A percentile compares a stretch with the other conserved stretches of the same genome.
These are phyloP conservation scores for Discoglossus pictus DNA, from an alignment of 2,797 vertebrate genomes.

Conservation along the genomic window DNA sequence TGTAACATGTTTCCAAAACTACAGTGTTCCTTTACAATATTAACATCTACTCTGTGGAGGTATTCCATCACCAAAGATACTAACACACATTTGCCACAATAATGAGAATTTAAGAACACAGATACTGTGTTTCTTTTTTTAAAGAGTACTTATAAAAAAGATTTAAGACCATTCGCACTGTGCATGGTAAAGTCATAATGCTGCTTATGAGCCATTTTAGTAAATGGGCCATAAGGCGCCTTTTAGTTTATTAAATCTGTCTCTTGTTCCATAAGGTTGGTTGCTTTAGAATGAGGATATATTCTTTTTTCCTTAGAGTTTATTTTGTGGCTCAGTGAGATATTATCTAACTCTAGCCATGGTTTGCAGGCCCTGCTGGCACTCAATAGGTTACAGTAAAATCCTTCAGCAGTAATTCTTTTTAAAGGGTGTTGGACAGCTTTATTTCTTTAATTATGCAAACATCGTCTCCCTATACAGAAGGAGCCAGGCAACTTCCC, in stretches of 20 bases:
- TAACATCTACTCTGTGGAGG: too few relatives aligned
- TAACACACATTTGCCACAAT: too few relatives aligned
- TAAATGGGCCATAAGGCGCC: too few relatives aligned
- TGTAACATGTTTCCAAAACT: too few relatives aligned
- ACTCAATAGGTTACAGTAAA: conserved; percentile 44
- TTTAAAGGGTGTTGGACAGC: conserved; percentile 48
- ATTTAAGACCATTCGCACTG: too few relatives aligned
- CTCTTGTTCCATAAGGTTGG: conserved; percentile 12
- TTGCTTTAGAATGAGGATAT: conserved; percentile 3
- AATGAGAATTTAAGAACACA: too few relatives aligned
- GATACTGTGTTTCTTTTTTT: too few relatives aligned
- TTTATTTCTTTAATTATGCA: conserved; percentile 54
- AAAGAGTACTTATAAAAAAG: too few relatives aligned
- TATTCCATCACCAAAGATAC: too few relatives aligned
- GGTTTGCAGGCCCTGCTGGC: conserved; percentile 33
- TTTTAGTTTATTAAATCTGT: background rate
- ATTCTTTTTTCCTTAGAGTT: conserved; percentile 23
- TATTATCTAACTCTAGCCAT: conserved; percentile 21
- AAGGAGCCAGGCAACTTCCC: conserved; percentile 50
- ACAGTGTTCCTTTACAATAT: too few relatives aligned
- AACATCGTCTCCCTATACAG: conserved; percentile 44
- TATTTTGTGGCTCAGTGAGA: conserved; percentile 13
- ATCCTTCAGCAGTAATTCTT: conserved; percentile 42
- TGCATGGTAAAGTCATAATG: too few relatives aligned
- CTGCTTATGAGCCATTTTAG: too few relatives aligned